Evolutionary conservation across 2,113 vertebrate species (phyloP), one percentile per base, ranked within the genome.

Genomic region (Gambusia holbrooki): DNA sequence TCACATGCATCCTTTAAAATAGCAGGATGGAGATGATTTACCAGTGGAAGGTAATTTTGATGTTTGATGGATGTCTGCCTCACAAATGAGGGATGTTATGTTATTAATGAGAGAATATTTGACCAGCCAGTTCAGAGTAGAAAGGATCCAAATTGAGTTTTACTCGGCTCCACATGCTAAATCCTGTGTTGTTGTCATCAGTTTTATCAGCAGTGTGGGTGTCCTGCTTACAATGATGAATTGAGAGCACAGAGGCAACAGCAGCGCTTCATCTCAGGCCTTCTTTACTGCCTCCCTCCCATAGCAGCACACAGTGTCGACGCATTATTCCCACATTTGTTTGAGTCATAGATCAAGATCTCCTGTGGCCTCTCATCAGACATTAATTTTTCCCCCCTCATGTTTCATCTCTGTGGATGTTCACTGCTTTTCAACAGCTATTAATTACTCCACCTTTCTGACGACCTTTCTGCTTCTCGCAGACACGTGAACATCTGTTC

Each of bases 301-400:
- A 60, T n/a, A 67, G 45, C 28, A 8, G n/a, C 35, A 62, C 17
- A 42, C 35, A 72, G 48, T 64, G 30, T 58, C 66, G 64, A 19
- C 6, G 40, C 76, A 71, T 77, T 81, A 48, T 77, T 69, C 74
- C 68, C 71, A 67, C 79, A 73, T 78, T 78, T 71, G 17, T n/a
- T 19, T 27, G 19, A 5, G 58, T 75, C 79, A 66, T 81, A 76
- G 69, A 83, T 86, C 73, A 76, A 73, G 62, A 69, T 76, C 69
- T 66, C 32, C 54, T 14, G 48, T 9, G 37, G 48, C 30, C 62
- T 75, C 65, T 60, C 61, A 65, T 71, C 77, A 81, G 65, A 78
- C 19, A 69, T 67, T n/a, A n/a, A 69, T 78, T 74, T 65, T 8
- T 25, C n/a, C 13, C 28, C 32, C 4, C 22, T 15, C 1, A 14